Evolutionary conservation across 2,888 invertebrate species (phyloP).

Genomic region (Diloba caeruleocephala): DNA sequence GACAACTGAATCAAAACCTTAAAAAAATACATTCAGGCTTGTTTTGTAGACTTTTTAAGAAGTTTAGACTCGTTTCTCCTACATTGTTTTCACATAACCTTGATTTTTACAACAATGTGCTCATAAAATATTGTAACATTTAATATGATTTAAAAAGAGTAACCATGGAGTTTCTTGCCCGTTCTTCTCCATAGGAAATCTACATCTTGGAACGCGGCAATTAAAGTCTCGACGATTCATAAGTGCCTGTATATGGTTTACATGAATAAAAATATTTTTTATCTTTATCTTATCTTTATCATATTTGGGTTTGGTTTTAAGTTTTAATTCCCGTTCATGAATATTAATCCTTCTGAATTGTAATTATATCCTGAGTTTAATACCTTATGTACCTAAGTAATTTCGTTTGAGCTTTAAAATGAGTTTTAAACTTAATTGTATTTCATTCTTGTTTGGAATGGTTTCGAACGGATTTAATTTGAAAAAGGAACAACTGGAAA

Average conservation of each 20-base stretch:
- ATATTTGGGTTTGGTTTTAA: background rate
- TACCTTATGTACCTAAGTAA: background rate
- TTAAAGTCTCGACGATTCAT: too few species aligned
- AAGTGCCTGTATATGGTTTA: too few species aligned
- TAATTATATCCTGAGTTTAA: background rate
- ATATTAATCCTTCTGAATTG: background rate
- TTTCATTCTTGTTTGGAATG: background rate
- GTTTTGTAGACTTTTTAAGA: too few species aligned
- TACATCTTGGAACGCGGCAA: too few species aligned
- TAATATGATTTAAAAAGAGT: too few species aligned
- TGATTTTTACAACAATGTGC: too few species aligned
- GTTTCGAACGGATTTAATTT: background rate
- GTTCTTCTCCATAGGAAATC: too few species aligned
- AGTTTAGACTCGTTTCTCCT: too few species aligned
- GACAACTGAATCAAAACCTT: background rate
- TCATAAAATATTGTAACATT: too few species aligned
- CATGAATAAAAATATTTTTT: constrained; percentile 3
- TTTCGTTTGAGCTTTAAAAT: background rate
- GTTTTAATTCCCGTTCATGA: constrained; percentile 3
- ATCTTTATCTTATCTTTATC: background rate
- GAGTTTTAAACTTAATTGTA: background rate
- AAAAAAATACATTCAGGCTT: too few species aligned
- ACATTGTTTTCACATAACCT: too few species aligned
- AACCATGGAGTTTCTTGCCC: too few species aligned
- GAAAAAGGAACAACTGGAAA: background rate